Evolutionary conservation across 2,888 invertebrate genomes (phyloP).

Genomic region (Drosophila niveifrons): DNA sequence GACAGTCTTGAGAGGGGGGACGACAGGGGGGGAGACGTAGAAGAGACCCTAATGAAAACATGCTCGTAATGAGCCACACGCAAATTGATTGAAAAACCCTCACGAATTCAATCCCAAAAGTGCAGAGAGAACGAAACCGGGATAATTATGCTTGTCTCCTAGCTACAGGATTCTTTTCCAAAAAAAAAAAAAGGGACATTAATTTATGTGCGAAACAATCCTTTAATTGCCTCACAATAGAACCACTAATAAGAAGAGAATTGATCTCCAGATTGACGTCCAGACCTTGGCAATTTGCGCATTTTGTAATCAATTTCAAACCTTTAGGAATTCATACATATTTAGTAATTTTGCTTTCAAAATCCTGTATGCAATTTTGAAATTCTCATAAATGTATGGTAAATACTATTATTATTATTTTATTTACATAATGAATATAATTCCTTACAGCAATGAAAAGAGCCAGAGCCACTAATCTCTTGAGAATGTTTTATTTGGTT

Average conservation of each 20-base stretch:
- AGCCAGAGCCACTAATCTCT: too few species aligned
- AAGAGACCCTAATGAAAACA: constrained; percentile 14
- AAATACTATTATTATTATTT: too few species aligned
- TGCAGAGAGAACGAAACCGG: not conserved
- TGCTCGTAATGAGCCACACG: constrained; percentile 28
- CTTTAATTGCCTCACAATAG: constrained; percentile 1
- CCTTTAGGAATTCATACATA: too few species aligned
- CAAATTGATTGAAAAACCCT: constrained; percentile 41
- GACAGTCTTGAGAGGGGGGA: not conserved
- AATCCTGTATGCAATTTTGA: too few species aligned
- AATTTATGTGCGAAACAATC: not conserved
- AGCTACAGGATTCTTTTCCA: not conserved
- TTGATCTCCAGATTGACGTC: not conserved
- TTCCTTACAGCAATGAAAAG: too few species aligned
- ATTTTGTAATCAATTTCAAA: too few species aligned
- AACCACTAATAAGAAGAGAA: too few species aligned
- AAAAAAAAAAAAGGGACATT: not conserved
- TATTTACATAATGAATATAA: too few species aligned
- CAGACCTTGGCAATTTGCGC: too few species aligned
- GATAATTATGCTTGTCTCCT: constrained; percentile 17
- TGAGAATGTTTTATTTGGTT: too few species aligned
- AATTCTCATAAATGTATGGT: too few species aligned
- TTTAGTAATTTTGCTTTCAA: too few species aligned
- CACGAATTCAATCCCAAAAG: constrained; percentile 17
- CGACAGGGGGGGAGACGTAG: not conserved